Evolutionary conservation across 2,888 invertebrate species (phyloP).

Genomic region (Eilema depressum): DNA sequence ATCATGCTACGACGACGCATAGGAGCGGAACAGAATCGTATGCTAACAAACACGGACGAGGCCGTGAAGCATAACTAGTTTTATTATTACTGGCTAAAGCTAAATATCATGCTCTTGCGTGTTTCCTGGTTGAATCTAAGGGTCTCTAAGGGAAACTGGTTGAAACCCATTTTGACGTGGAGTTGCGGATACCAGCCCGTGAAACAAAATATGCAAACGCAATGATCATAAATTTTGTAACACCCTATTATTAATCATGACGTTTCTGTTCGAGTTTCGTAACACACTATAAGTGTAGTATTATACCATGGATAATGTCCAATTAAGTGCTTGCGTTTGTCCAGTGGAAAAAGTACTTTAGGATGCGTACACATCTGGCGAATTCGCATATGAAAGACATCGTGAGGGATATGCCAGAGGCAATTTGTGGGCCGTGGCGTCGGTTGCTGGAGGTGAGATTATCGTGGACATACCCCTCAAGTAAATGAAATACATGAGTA

Average conservation of each 20-base stretch:
- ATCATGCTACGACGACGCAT: not conserved
- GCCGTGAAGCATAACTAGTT: conserved; percentile 4
- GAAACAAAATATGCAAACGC: not conserved
- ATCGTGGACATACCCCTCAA: too few species aligned
- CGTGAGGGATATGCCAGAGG: too few species aligned
- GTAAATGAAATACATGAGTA: too few species aligned
- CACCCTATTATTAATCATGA: not conserved
- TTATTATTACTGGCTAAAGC: not conserved
- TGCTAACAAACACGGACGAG: not conserved
- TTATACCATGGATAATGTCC: not conserved
- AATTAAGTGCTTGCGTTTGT: not conserved
- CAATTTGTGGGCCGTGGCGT: too few species aligned
- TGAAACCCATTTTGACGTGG: too few species aligned
- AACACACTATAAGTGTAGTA: not conserved
- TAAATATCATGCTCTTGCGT: not conserved
- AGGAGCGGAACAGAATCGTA: not conserved
- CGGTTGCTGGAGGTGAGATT: too few species aligned
- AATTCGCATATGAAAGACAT: not conserved
- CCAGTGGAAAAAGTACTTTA: conserved; percentile 1
- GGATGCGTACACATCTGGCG: not conserved
- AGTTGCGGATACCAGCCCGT: too few species aligned
- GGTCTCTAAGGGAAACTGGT: too few species aligned
- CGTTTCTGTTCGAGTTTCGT: not conserved
- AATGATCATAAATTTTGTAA: conserved; percentile 1
- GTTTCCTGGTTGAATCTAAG: too few species aligned